Evolutionary conservation across 2,888 invertebrate genomes (phyloP), one percentile per base, ranked within the genome.

Genomic region (Ormyrus rosae): DNA sequence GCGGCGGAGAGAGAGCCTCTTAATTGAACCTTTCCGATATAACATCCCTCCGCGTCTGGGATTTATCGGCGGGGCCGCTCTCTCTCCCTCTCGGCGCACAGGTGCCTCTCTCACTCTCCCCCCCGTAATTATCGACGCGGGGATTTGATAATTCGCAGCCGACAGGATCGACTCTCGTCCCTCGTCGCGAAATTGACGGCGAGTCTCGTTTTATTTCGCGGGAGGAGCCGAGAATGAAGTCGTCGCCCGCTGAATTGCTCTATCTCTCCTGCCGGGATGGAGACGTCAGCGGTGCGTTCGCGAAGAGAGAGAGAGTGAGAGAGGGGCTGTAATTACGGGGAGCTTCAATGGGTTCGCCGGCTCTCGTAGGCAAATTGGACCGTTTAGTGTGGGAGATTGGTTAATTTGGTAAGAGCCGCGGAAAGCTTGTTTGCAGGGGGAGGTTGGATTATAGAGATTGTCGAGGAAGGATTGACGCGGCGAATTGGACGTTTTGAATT

Each of bases 1-100:
- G 13, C 13, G 13, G 13, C 13, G 13, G 13, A 13, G 13, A 13
- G 13, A 5, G n/a, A 46, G 60, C 19, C 34, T 61, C 61, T 61
- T 70, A 78, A 78, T 78, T 78, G 77, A 56, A 58, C 50, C 77
- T 70, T 51, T 51, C 61, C 68, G 55, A 48, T 8, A 13, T 53
- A 13, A 13, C 13, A 13, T 13, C 13, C 13, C n/a, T 50, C 8
- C 6, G 45, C 8, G 6, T 56, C 19, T 46, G 10, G 65, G 71
- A 78, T 71, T 78, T 78, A 78, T 71, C 58, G 70, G 45, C 45
- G 19, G n/a, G 13, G 13, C 13, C 13, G 13, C 13, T 13, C 13
- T 13, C 13, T 13, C 13, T 13, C 13, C 13, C 13, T 13, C 13
- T 13, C 61, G 61, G 19, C 11, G 56, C 77, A 65, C 77, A 71